These are phyloP conservation scores for Drosophila anceps DNA, from an alignment of 2,888 invertebrate genomes.

Conservation along the genomic window DNA sequence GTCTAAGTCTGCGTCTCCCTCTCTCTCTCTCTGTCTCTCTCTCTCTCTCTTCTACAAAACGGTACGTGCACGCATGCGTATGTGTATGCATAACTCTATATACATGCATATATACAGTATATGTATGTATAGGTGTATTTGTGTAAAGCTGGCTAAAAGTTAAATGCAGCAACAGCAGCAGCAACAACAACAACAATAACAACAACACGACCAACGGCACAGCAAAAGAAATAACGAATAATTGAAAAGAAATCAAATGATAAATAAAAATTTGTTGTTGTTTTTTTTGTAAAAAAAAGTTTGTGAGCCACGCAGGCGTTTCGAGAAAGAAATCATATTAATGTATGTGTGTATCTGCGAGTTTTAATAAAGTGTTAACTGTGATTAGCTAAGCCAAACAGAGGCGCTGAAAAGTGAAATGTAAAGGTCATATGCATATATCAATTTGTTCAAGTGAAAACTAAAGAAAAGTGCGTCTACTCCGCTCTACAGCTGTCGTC, in stretches of 20 bases:
- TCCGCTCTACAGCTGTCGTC: background rate
- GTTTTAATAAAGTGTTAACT: conserved; percentile 18
- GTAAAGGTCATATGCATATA: conserved; percentile 5
- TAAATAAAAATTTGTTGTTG: conserved; percentile 48
- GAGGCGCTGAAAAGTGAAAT: conserved; percentile 41
- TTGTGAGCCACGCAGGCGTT: conserved; percentile 70
- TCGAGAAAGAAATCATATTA: conserved; percentile 17
- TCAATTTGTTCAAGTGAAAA: conserved; percentile 25
- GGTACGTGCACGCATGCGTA: conserved; percentile 78
- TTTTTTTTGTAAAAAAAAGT: conserved; percentile 46
- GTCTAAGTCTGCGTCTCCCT: conserved; percentile 38
- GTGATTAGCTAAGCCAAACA: conserved; percentile 1
- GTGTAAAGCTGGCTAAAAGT: conserved; percentile 65
- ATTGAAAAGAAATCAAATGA: conserved; percentile 71
- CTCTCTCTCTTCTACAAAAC: conserved; percentile 45
- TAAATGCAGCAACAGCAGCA: conserved; percentile 63
- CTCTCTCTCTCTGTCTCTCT: conserved; percentile 27
- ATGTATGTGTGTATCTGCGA: background rate
- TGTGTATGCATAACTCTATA: conserved; percentile 32
- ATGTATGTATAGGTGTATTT: conserved; percentile 18
- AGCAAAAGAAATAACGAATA: conserved; percentile 57
- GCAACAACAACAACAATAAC: conserved; percentile 16
- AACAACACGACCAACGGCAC: conserved; percentile 42
- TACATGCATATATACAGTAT: conserved; percentile 17
- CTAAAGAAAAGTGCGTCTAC: conserved; percentile 21